phyloP scores from a whole-genome alignment of 2,797 vertebrate genomes.

The Poecilia velifera region DNA sequence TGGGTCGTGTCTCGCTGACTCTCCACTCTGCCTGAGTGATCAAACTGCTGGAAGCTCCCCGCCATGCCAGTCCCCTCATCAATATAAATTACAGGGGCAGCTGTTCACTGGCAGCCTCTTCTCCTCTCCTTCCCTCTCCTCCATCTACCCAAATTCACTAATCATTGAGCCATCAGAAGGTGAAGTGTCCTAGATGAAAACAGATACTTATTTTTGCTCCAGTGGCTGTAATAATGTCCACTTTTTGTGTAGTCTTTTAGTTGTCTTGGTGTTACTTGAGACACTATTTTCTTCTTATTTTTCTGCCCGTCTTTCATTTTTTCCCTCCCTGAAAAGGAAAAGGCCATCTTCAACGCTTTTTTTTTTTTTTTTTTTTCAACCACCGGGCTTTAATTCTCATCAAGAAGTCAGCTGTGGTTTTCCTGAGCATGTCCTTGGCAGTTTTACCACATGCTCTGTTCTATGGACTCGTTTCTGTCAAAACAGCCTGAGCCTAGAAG shows the following conservation, averaged over 20 bases:
- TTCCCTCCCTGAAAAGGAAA: slow-evolving; percentile 29
- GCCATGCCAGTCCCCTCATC: slow-evolving; percentile 79
- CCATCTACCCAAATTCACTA: slow-evolving; percentile 49
- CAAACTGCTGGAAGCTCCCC: slow-evolving; percentile 80
- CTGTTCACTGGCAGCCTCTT: slow-evolving; percentile 79
- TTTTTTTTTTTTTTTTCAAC: slow-evolving; percentile 21
- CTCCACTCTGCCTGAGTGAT: slow-evolving; percentile 81
- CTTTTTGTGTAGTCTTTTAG: slow-evolving; percentile 39
- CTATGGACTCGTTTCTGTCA: slow-evolving; percentile 41
- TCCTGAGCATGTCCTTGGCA: slow-evolving; percentile 58
- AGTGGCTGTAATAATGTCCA: slow-evolving; percentile 38
- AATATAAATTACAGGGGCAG: slow-evolving; percentile 86
- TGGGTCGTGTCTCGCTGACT: slow-evolving; percentile 68
- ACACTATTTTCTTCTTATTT: slow-evolving; percentile 25
- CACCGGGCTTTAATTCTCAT: slow-evolving; percentile 66
- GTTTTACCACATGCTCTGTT: slow-evolving; percentile 53
- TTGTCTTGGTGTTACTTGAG: slow-evolving; percentile 23
- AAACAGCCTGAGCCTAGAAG: slow-evolving; percentile 12
- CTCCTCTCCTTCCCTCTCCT: slow-evolving; percentile 42
- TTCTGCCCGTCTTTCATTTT: slow-evolving; percentile 20
- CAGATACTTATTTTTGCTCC: slow-evolving; percentile 60
- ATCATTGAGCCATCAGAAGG: slow-evolving; percentile 66
- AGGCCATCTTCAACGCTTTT: slow-evolving; percentile 48
- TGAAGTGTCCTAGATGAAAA: slow-evolving; percentile 66
- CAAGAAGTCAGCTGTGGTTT: slow-evolving; percentile 62